Percentiles rank a stretch among this genome's conserved stretches.
Conservation (phyloP, 2,113 vertebrate genomes). For the Sprattus sprattus region DNA sequence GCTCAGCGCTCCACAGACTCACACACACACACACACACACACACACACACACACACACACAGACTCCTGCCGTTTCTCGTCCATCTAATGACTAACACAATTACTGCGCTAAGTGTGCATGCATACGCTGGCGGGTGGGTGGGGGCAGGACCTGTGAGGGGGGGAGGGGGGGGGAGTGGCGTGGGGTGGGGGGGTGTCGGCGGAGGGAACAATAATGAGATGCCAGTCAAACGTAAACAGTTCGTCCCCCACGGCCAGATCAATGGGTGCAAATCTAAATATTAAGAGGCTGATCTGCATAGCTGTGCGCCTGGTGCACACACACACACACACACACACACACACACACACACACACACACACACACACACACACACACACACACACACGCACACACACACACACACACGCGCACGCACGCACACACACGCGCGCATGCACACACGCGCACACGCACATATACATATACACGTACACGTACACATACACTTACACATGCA, state of each 20-base stretch:
- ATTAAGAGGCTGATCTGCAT: constrained; percentile 12
- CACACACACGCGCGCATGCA: background rate
- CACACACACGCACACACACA: too few relatives aligned
- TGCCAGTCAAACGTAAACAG: constrained; percentile 58
- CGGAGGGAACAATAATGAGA: constrained; percentile 71
- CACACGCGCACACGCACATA: background rate
- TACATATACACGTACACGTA: background rate
- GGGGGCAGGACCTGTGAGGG: constrained; percentile 56
- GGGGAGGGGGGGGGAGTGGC: constrained; percentile 18
- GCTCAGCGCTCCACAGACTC: background rate
- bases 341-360: constrained; percentile 6
- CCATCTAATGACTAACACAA: constrained; percentile 35
- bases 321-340: constrained; percentile 2
- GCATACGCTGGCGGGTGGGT: too few relatives aligned
- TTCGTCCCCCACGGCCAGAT: constrained; percentile 13
- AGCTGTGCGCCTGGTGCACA: background rate
- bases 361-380: constrained; percentile 1
- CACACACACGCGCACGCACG: background rate
- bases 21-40: background rate
- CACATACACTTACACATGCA: background rate
- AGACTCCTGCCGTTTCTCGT: constrained; percentile 18
- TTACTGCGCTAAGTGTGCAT: constrained; percentile 30
- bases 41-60: background rate
- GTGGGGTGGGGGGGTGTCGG: constrained; percentile 33
- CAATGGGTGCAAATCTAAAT: constrained; percentile 24